Evolutionary conservation across 2,888 invertebrate species (phyloP).

Genomic region (Seira sanloemensis): DNA sequence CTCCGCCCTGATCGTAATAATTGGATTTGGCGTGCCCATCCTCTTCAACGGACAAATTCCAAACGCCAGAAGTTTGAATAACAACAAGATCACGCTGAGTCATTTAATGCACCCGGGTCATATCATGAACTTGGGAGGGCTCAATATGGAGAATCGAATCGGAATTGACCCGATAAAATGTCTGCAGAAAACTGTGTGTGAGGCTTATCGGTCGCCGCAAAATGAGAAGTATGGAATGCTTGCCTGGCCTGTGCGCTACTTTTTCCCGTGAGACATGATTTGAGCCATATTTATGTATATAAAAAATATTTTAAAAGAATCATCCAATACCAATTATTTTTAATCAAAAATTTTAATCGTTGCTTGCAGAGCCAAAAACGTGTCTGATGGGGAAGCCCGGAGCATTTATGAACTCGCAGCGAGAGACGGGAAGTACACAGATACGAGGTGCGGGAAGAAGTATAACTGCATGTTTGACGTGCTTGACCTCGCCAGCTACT

Average conservation of each 20-base stretch:
- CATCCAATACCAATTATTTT: too few relatives aligned
- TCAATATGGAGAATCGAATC: constrained; percentile 51
- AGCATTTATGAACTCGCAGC: constrained; percentile 51
- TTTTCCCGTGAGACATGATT: constrained; percentile 57
- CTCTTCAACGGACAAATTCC: constrained; percentile 54
- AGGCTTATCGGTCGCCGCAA: constrained; percentile 54
- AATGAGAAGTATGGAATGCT: constrained; percentile 57
- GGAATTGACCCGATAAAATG: constrained; percentile 61
- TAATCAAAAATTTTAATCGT: constrained; percentile 12
- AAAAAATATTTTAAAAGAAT: too few relatives aligned
- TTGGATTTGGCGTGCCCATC: constrained; percentile 48
- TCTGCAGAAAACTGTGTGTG: constrained; percentile 64
- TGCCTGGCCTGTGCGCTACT: constrained; percentile 39
- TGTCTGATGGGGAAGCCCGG: constrained; percentile 51
- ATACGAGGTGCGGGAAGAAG: constrained; percentile 49
- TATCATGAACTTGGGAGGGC: constrained; percentile 47
- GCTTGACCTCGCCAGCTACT: constrained; percentile 57
- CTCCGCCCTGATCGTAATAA: constrained; percentile 34
- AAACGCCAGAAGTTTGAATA: constrained; percentile 15
- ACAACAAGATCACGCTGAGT: constrained; percentile 32
- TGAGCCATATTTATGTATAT: too few relatives aligned
- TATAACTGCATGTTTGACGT: constrained; percentile 66
- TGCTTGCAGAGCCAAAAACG: constrained; percentile 59
- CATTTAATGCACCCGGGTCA: constrained; percentile 55
- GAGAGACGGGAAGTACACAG: constrained; percentile 56